These are phyloP conservation scores for Scortum barcoo DNA, from an alignment of 2,113 vertebrate genomes.

Conservation along the genomic window DNA sequence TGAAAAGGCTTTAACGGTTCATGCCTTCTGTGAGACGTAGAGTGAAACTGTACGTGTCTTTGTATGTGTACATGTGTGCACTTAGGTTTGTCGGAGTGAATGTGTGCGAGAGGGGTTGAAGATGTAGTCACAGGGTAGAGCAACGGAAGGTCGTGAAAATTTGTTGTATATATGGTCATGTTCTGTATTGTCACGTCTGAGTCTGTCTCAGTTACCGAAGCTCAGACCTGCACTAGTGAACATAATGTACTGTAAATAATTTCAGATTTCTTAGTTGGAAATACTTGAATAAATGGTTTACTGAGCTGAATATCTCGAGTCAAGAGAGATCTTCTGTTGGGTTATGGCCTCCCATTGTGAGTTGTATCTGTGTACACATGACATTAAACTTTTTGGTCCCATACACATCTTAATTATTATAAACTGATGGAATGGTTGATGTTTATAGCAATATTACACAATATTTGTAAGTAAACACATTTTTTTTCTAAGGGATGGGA, in stretches of 20 bases:
- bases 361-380: not conserved
- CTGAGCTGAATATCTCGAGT: conserved; percentile 40
- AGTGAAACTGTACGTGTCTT: conserved; percentile 59
- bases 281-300: conserved; percentile 86
- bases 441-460: not conserved
- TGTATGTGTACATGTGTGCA: conserved; percentile 56
- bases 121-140: conserved; percentile 40
- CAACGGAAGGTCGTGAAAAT: conserved; percentile 50
- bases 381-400: not conserved
- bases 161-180: conserved; percentile 66
- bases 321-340: not conserved
- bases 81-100: conserved; percentile 40
- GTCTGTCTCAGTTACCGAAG: conserved; percentile 62
- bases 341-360: not conserved
- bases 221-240: conserved; percentile 84
- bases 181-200: conserved; percentile 72
- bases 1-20: conserved; percentile 66
- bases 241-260: conserved; percentile 78
- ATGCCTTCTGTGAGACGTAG: conserved; percentile 70
- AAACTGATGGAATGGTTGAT: not conserved
- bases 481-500: not conserved
- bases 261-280: conserved; percentile 77
- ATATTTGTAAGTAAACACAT: not conserved
- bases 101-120: conserved; percentile 26
- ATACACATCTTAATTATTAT: not conserved